Base-by-base conservation (phyloP, 2,888 invertebrate species). In the Troides helena region DNA sequence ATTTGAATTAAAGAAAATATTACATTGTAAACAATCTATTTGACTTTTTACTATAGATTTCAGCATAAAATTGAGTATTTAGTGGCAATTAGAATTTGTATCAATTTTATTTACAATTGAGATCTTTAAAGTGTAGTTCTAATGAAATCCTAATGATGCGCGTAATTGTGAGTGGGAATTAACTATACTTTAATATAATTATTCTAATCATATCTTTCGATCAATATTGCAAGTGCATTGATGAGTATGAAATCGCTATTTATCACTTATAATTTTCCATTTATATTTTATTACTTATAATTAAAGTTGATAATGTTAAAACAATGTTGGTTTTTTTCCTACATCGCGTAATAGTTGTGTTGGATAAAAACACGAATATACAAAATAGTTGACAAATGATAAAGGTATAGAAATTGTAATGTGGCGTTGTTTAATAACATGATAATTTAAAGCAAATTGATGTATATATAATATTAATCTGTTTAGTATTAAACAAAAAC, bases 141-240 rank as follows among this genome's bases (percentile, higher is more conserved):
- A n/a, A 53, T 7, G 53, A 53, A 53, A 53, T n/a, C 53, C n/a
- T n/a, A 53, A 53, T 5, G n/a, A 53, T n/a, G n/a, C 18, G 53
- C 53, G 53, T 66, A 60, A 60, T 66, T 66, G 59, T 25, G 58
- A 30, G 25, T 50, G 30, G 23, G 50, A 60, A 36, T 60, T 66
- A 65, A n/a, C 59, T 59, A 50, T 60, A 46, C 65, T 21, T 66
- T 50, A 66, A 60, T 30, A 50, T 23, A 23, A 59, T 23, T 14
- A 58, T 66, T 46, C 46, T 66, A 30, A 30, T 30, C 30, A 12
- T 46, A 46, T 12, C 14, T 12, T 46, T 14, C 46, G 14, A 46
- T 46, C 14, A 46, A 46, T 46, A 1, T 46, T 58, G 23, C 57
- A 23, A n/a, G 23, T 58, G 57, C 57, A 4, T 25, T 14, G 56